Base-by-base conservation (phyloP, 2,113 vertebrate genomes). In the Chaetodon auriga region DNA sequence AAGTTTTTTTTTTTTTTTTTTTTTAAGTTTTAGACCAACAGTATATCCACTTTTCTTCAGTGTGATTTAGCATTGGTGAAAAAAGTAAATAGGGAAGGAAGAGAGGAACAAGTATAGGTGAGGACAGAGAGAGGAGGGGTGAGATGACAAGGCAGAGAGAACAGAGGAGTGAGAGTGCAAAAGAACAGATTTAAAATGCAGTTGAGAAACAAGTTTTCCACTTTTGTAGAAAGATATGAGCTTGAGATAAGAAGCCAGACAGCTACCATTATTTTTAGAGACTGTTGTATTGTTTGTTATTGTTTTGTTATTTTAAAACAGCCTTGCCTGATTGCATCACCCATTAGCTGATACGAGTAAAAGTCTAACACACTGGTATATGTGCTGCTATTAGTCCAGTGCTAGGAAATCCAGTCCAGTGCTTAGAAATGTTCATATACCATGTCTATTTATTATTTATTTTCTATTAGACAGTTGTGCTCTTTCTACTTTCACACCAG, bases 91-190 rank as follows among this genome's bases (percentile, higher is more conserved):
- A 51, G 38, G 46, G 45, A 43, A 13, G 35, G 45, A 43, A 25
- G 55, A 62, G 36, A 61, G 45, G 71, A 68, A 71, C 35, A 68
- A 54, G 61, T 60, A 61, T 45, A 62, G 64, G 36, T 82, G 80
- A 66, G n/a, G 53, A 14, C 51, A 41, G 53, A 57, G 35, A 16
- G 49, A 57, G 74, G 16, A 58, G 45, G 43, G 21, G 35, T 45
- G 63, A 61, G 46, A 74, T 74, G 62, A 66, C 35, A 41, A 45
- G 21, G 68, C 21, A 61, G 5, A 15, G 19, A 62, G 55, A 62
- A 68, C 57, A 76, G 11, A 69, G 43, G 48, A 70, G 57, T 68
- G 25, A 63, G 38, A 76, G 65, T 54, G 58, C 55, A 82, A 75
- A 69, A 30, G 36, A 53, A 58, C 13, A 78, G 23, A 49, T 58